These are phyloP conservation scores for Drosophila sucinea DNA, from an alignment of 1,140 invertebrate genomes.

Conservation along the genomic window DNA sequence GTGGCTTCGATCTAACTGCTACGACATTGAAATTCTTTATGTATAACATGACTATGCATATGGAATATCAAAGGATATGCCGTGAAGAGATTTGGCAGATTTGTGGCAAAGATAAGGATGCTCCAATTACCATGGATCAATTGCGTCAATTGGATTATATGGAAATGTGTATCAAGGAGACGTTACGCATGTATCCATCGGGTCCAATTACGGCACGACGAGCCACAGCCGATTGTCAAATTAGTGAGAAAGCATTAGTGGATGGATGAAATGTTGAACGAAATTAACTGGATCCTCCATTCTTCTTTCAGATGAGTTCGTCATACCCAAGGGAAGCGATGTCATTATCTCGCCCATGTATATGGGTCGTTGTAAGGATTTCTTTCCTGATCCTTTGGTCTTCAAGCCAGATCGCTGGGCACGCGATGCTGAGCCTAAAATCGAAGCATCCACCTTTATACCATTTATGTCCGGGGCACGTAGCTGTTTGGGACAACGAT, in stretches of 20 bases:
- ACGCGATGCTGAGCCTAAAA: constrained; percentile 62
- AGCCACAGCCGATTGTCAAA: constrained; percentile 57
- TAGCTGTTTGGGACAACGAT: constrained; percentile 87
- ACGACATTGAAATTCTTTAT: constrained; percentile 60
- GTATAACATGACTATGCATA: constrained; percentile 67
- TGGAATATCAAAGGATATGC: constrained; percentile 84
- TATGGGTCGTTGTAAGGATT: constrained; percentile 65
- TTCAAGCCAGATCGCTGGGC: constrained; percentile 91
- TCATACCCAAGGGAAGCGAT: constrained; percentile 60
- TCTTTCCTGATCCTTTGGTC: constrained; percentile 88
- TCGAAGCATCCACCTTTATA: constrained; percentile 85
- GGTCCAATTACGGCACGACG: constrained; percentile 89
- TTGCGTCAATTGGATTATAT: constrained; percentile 85
- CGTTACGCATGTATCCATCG: constrained; percentile 91
- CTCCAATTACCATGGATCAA: constrained; percentile 84
- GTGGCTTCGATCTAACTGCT: constrained; percentile 78
- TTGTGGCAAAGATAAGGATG: constrained; percentile 83
- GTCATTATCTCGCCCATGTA: constrained; percentile 66
- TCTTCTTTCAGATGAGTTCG: constrained; percentile 51
- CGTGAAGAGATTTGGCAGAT: constrained; percentile 86
- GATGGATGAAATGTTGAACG: neutral
- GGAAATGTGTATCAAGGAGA: constrained; percentile 86
- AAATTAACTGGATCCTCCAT: neutral
- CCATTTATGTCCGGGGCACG: constrained; percentile 88
- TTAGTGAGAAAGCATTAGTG: constrained; percentile 48